Base-by-base conservation (phyloP, 2,888 invertebrate genomes). In the Archips crataeganus region DNA sequence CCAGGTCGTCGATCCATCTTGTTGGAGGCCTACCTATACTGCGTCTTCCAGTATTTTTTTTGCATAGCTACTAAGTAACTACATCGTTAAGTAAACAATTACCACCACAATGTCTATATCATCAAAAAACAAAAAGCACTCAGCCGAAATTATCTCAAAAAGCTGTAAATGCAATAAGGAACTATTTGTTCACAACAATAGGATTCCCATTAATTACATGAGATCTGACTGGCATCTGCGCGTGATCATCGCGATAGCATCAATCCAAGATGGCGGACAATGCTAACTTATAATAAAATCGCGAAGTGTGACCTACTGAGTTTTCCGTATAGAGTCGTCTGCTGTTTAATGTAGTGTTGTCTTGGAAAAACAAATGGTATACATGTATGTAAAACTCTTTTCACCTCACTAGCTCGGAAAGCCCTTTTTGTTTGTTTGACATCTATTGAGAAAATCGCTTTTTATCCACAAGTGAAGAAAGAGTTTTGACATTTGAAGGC, bases 281-380 rank as follows among this genome's bases (percentile, higher is more conserved):
- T 74, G 49, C 54, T 32, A 10, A 57, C 60, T 69, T 63, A 59
- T 63, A 63, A 77, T 76, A 76, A 75, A 79, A 77, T 75, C 79
- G 67, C 75, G 72, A 42, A 32, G 70, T 75, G 61, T 74, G 77
- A 73, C 79, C 75, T 70, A 74, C 75, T 63, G 75, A 74, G 63
- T 77, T 78, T 80, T 76, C 70, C 73, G 45, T 62, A 76, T 79
- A 76, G 68, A 65, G 36, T 62, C 42, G 23, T 42, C 63, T 45
- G 63, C 32, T 57, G 32, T 11, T 57, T 10, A 32, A 23, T 6
- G 54, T 23, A 0, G 23, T 23, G 23, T 23, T 23, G 23, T 23
- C 23, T 23, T 23, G 23, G 23, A 23, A 23, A 23, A 23, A 23
- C 23, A 23, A 23, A 23, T 23, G 23, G 23, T 23, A 23, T 23